These are phyloP conservation scores for Ctenochaetus hawaiiensis DNA, from an alignment of 2,797 vertebrate species.

Conservation along the genomic window DNA sequence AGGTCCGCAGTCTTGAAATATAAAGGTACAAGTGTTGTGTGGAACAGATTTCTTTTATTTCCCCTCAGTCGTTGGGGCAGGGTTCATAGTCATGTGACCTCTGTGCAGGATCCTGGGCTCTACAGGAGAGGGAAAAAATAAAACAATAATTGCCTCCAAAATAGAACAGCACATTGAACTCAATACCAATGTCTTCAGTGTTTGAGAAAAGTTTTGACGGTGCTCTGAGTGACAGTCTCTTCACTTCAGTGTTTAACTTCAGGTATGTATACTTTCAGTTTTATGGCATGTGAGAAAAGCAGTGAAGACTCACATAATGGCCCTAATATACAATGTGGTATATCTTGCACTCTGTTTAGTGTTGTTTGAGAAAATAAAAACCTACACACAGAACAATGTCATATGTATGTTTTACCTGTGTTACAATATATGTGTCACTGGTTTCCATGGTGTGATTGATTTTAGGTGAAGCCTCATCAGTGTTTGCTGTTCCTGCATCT, in stretches of 20 bases:
- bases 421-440: conserved; percentile 81
- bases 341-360: neutral
- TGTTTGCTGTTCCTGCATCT: conserved; percentile 83
- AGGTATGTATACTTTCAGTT: neutral
- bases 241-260: neutral
- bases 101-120: conserved; percentile 92
- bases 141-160: neutral
- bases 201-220: neutral
- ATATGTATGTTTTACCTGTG: conserved; percentile 64
- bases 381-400: neutral
- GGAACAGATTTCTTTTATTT: neutral
- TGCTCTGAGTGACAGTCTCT: neutral
- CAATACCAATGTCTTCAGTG: neutral
- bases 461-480: conserved; percentile 87
- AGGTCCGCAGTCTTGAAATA: neutral
- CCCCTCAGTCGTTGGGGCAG: conserved; percentile 46
- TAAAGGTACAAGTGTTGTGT: neutral
- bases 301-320: too few species aligned
- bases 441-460: conserved; percentile 87
- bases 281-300: neutral
- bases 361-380: neutral
- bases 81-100: conserved; percentile 94
- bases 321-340: neutral
- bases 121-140: conserved; percentile 64
- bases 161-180: neutral